These are phyloP conservation scores for Ceratosolen fusciceps DNA, from an alignment of 1,140 invertebrate species.

Conservation along the genomic window DNA sequence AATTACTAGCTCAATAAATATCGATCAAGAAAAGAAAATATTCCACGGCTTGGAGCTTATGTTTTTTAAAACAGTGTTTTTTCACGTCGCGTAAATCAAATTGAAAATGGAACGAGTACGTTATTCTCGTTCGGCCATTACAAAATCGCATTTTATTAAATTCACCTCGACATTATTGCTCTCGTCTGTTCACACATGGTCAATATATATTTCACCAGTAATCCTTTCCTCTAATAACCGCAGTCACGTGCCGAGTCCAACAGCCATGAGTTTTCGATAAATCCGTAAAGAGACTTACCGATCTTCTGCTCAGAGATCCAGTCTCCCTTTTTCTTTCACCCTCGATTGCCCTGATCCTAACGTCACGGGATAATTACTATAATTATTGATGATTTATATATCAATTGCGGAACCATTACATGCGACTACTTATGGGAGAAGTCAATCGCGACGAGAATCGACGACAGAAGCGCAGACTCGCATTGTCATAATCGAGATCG, in stretches of 20 bases:
- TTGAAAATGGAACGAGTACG: neutral
- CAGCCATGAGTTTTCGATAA: slow-evolving; percentile 41
- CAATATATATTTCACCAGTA: slow-evolving; percentile 26
- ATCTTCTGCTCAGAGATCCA: neutral
- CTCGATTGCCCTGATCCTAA: too few relatives aligned
- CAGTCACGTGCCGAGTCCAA: neutral
- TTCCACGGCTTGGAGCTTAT: neutral
- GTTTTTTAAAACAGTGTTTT: slow-evolving; percentile 4
- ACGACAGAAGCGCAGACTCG: slow-evolving; percentile 29
- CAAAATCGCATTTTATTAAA: slow-evolving; percentile 17
- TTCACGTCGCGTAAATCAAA: neutral
- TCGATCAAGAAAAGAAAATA: neutral
- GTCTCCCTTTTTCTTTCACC: neutral
- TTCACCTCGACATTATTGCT: neutral
- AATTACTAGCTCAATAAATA: neutral
- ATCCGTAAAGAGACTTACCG: slow-evolving; percentile 20
- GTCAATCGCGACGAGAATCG: neutral
- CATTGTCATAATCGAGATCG: slow-evolving; percentile 34
- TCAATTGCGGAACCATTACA: slow-evolving; percentile 8
- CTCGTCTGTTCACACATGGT: neutral
- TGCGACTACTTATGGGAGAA: slow-evolving; percentile 10
- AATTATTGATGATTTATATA: slow-evolving; percentile 33
- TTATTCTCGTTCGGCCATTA: neutral
- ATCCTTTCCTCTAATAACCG: neutral
- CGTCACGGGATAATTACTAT: slow-evolving; percentile 13